phyloP scores from a whole-genome alignment of 2,888 invertebrate species.

The Ptilodon capucinus region DNA sequence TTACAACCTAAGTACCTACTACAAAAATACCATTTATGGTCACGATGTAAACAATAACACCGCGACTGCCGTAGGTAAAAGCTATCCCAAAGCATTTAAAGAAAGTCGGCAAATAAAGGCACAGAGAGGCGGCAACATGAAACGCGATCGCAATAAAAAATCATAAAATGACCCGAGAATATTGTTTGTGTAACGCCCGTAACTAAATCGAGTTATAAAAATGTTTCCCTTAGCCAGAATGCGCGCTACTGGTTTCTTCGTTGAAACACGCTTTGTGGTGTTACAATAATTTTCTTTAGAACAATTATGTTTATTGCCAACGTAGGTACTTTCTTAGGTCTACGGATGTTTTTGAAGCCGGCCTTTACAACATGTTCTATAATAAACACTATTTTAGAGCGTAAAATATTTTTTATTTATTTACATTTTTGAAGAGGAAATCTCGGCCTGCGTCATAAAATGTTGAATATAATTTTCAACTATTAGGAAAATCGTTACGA shows the following conservation, averaged over 20 bases:
- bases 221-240: conserved; percentile 43
- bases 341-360: not conserved
- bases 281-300: conserved; percentile 34
- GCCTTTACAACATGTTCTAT: too few relatives aligned
- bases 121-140: conserved; percentile 51
- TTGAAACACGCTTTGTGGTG: conserved; percentile 27
- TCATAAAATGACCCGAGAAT: conserved; percentile 62
- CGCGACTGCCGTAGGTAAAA: conserved; percentile 26
- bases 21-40: conserved; percentile 16
- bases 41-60: conserved; percentile 22
- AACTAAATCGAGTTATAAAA: conserved; percentile 47
- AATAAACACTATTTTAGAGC: too few relatives aligned
- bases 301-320: conserved; percentile 21
- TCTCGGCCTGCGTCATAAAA: too few relatives aligned
- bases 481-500: too few relatives aligned
- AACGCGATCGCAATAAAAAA: conserved; percentile 60
- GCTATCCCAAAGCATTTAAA: conserved; percentile 35
- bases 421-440: too few relatives aligned
- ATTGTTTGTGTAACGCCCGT: conserved; percentile 50
- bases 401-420: too few relatives aligned
- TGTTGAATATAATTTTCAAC: too few relatives aligned
- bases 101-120: conserved; percentile 54
- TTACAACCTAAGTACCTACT: not conserved
- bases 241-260: conserved; percentile 62
- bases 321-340: conserved; percentile 17